A percentile compares a stretch with the other conserved stretches of the same genome.
These are phyloP conservation scores for Drosophila mimica DNA, from an alignment of 2,888 invertebrate species.

Conservation along the genomic window DNA sequence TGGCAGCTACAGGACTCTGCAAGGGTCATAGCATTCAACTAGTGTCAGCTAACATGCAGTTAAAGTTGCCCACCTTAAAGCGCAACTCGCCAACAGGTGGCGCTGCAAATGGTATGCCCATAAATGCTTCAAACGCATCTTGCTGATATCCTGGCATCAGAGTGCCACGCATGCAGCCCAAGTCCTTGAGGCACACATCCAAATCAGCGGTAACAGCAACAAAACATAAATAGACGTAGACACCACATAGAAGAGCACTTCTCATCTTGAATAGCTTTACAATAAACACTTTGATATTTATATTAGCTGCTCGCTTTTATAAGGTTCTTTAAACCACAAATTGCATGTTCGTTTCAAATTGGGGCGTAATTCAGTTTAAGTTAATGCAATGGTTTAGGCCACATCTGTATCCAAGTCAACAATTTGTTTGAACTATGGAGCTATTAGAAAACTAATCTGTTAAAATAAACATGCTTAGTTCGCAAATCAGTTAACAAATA, in stretches of 20 bases:
- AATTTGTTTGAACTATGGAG: background rate
- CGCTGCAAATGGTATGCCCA: constrained; percentile 83
- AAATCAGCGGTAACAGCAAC: constrained; percentile 29
- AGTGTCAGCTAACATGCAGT: background rate
- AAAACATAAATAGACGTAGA: background rate
- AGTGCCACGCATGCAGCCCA: constrained; percentile 78
- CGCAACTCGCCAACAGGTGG: constrained; percentile 82
- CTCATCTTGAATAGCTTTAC: constrained; percentile 10
- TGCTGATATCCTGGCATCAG: constrained; percentile 70
- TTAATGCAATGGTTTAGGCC: background rate
- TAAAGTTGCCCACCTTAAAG: constrained; percentile 69
- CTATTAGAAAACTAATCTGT: background rate
- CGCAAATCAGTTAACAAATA: background rate
- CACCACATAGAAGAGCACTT: background rate
- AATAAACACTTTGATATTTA: background rate
- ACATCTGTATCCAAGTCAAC: background rate
- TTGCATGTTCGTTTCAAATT: constrained; percentile 23
- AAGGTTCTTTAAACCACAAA: background rate
- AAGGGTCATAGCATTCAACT: background rate
- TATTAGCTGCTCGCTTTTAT: constrained; percentile 21
- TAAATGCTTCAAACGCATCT: constrained; percentile 81
- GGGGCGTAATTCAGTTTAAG: constrained; percentile 1
- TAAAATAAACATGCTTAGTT: background rate
- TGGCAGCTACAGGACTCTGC: constrained; percentile 78
- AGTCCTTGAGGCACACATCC: constrained; percentile 69